A percentile compares a stretch with the other conserved stretches of the same genome.
Conservation (phyloP, 2,113 vertebrate genomes). For the Cryptoleucopteryx plumbea region DNA sequence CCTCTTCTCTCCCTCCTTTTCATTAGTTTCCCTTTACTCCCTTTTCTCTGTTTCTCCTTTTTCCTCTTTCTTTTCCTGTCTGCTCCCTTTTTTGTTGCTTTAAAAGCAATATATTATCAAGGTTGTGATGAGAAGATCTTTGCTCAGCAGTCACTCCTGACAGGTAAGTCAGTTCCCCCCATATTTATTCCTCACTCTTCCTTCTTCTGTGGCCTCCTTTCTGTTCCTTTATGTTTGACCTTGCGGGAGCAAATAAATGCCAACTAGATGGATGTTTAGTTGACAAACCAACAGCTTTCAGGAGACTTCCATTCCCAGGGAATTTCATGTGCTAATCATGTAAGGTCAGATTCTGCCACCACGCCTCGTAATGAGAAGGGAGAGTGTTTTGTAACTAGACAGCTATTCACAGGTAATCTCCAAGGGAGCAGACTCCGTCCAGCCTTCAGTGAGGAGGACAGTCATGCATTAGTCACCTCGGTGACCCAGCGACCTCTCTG, state of each 20-base stretch:
- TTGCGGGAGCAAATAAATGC: neutral
- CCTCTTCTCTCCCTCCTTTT: constrained; percentile 9
- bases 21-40: constrained; percentile 33
- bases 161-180: constrained; percentile 40
- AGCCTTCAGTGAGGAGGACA: neutral
- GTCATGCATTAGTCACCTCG: neutral
- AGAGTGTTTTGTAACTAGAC: neutral
- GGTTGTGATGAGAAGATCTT: constrained; percentile 44
- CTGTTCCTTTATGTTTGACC: neutral
- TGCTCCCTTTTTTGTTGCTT: constrained; percentile 38
- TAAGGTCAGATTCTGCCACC: neutral
- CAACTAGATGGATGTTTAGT: neutral
- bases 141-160: constrained; percentile 13
- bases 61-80: neutral
- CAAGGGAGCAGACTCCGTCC: neutral
- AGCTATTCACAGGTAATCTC: neutral
- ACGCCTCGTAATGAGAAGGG: neutral
- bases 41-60: constrained; percentile 31
- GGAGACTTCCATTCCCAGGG: neutral
- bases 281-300: constrained; percentile 9
- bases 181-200: neutral
- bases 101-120: constrained; percentile 44
- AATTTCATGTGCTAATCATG: neutral
- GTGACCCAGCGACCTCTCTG: neutral
- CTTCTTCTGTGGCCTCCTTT: neutral